Percentiles rank a stretch among this genome's conserved stretches.
These are phyloP conservation scores for Leptodactylus fallax DNA, from an alignment of 2,797 vertebrate species.

Conservation along the genomic window DNA sequence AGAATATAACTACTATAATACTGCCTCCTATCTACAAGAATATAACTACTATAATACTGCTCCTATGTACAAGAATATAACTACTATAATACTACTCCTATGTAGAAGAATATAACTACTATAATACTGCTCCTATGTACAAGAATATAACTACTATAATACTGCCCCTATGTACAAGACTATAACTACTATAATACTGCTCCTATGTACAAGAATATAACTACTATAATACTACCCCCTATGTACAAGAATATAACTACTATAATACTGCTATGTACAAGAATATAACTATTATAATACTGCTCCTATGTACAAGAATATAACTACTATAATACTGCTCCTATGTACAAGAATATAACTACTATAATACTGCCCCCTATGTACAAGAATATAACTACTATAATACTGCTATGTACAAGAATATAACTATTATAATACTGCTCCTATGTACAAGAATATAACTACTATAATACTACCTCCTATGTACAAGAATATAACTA, in stretches of 20 bases:
- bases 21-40: not conserved
- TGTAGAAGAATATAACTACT: not conserved
- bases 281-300: too few species aligned
- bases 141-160: not conserved
- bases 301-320: too few species aligned
- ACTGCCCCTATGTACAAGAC: not conserved
- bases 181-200: not conserved
- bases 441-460: too few species aligned
- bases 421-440: too few species aligned
- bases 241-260: too few species aligned
- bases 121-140: not conserved
- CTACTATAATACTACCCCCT: conserved; percentile 5
- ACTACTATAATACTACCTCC: too few species aligned
- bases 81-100: not conserved
- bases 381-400: too few species aligned
- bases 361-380: too few species aligned
- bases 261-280: too few species aligned
- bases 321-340: too few species aligned
- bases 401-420: too few species aligned
- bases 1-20: not conserved
- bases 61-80: not conserved
- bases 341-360: too few species aligned
- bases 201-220: conserved; percentile 10
- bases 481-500: not conserved
- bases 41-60: not conserved